Evolutionary conservation across 2,888 invertebrate genomes (phyloP), one percentile per base, ranked within the genome.

Genomic region (Thereva unica): DNA sequence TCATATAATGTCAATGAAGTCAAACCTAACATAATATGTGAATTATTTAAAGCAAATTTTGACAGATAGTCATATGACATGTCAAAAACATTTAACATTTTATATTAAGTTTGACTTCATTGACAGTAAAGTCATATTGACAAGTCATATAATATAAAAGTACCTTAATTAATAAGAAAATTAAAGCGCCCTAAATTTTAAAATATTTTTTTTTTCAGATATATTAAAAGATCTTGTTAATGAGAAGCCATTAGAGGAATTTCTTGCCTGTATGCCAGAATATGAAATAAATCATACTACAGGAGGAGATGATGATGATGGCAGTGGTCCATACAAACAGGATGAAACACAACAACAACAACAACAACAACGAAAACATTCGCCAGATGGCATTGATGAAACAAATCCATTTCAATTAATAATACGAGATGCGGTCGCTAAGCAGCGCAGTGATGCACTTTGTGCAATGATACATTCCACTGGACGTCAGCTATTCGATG

Each of bases 381-480:
- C 78, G 3, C 78, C 78, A 77, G 80, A 80, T 50, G 79, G 78
- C 69, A 76, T 80, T 40, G 79, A 80, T 67, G 80, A 80, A 68
- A 75, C 74, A 10, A 80, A 80, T 73, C 77, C 80, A 0, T 80
- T 80, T 56, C 79, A 80, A 69, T 55, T 80, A 6, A 78, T 78
- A 3, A 69, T 80, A 52, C 77, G 80, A 4, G 78, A 78, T 68
- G 80, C 80, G 52, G 85, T 85, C 65, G 84, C 85, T 68, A 84
- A 85, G 44, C 85, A 85, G 74, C 85, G 86, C 66, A 86, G 86
- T 34, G 84, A 86, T 73, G 85, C 86, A 68, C 80, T 87, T 61
- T 83, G 83, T 69, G 83, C 85, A 49, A 83, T 87, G 78, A 85
- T 86, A 53, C 84, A 84, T 71, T 84, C 84, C 5, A 86, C 86